Evolutionary conservation across 1,140 invertebrate species (phyloP), one percentile per base, ranked within the genome.

Genomic region (Streblospio benedicti): DNA sequence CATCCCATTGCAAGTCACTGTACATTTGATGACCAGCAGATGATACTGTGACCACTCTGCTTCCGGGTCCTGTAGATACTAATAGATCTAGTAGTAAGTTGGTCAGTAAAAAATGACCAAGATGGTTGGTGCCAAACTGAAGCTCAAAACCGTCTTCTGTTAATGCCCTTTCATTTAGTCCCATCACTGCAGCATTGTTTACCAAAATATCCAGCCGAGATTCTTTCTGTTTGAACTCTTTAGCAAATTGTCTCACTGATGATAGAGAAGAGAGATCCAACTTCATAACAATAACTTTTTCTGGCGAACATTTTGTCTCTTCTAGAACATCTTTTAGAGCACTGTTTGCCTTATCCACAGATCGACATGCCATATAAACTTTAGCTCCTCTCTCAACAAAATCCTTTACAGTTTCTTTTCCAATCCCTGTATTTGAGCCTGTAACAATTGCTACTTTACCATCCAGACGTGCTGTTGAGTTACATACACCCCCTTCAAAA

Each of bases 191-290:
- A 32, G 51, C 51, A 31, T 53, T 53, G 28, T 53, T 53, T 5
- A 53, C 32, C 6, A 53, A 18, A 5, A 53, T 53, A 27, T 53
- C 28, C 51, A 53, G 28, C 16, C 32, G n/a, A 5, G 5, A 16
- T 18, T 53, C 51, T 16, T 16, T 60, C 71, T 86, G 83, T 0
- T 76, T 81, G 4, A 91, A 73, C 25, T 81, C 76, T 50, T 83
- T 72, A 12, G 85, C 86, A 70, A 87, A 91, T 64, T 84, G 76
- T 59, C 83, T 74, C 0, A 93, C 83, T 25, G 88, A 91, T 30
- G 80, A 76, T 9, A 91, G 75, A 16, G 84, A 90, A 1, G 79
- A 72, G 0, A 93, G 79, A 75, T 91, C 85, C 41, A 90, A 79
- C 66, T 85, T 77, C 50, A 67, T 88, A 77, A 79, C 90, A 33